Conservation (phyloP, 2,113 vertebrate genomes). For the Rhea pennata region DNA sequence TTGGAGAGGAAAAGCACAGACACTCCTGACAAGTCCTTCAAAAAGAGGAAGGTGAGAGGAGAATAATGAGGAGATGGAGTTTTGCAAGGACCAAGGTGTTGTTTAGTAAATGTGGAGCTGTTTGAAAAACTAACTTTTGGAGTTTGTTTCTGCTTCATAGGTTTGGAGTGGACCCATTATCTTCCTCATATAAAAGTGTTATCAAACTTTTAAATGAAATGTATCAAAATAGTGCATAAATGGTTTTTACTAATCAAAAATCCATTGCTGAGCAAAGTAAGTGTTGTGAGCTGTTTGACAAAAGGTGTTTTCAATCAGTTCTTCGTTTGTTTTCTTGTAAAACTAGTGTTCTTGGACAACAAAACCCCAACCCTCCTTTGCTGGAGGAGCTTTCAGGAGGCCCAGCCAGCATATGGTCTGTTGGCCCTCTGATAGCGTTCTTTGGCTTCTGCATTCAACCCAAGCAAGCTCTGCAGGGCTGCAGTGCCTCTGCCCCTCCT, state of each 20-base stretch:
- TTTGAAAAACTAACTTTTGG: neutral
- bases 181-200: neutral
- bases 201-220: neutral
- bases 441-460: neutral
- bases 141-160: neutral
- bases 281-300: neutral
- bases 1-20: slow-evolving; percentile 57
- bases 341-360: neutral
- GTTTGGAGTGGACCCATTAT: fast-evolving
- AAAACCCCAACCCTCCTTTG: neutral
- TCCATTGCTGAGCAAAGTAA: neutral
- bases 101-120: neutral
- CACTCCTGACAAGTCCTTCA: slow-evolving; percentile 59
- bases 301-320: neutral
- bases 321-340: neutral
- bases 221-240: neutral
- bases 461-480: neutral
- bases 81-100: neutral
- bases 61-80: neutral
- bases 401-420: neutral
- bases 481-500: fast-evolving
- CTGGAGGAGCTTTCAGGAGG: neutral
- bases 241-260: neutral
- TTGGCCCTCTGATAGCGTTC: neutral
- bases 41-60: slow-evolving; percentile 82